phyloP scores from a whole-genome alignment of 2,797 vertebrate genomes.

The Cygnus olor region DNA sequence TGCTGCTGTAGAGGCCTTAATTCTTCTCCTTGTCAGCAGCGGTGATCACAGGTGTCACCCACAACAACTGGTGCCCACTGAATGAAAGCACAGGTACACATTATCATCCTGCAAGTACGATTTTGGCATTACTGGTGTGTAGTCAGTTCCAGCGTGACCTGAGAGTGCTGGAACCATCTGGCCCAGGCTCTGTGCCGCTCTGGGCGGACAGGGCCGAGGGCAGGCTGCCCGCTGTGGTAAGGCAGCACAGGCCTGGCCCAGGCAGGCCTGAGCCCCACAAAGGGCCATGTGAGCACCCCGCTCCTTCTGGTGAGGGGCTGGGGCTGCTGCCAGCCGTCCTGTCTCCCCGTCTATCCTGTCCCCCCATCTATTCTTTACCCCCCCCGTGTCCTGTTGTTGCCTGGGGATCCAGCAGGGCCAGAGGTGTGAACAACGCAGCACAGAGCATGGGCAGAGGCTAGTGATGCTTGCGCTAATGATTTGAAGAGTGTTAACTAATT shows the following conservation, averaged over 20 bases:
- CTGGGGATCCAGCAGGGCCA: fast-evolving
- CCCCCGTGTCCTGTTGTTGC: fast-evolving
- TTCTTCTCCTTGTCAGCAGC: neutral
- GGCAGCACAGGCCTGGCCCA: too few species aligned
- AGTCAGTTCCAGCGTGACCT: fast-evolving
- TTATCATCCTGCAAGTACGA: fast-evolving
- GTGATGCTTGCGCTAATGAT: neutral
- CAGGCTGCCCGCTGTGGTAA: fast-evolving
- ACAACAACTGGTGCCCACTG: fast-evolving
- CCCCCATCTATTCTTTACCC: fast-evolving
- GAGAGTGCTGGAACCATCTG: fast-evolving
- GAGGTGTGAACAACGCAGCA: neutral
- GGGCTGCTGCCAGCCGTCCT: fast-evolving
- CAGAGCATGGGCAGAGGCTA: neutral
- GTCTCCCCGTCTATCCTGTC: fast-evolving
- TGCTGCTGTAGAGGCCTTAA: fast-evolving
- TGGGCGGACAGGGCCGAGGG: too few species aligned
- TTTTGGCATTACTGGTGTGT: fast-evolving
- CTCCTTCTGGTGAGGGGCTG: too few species aligned
- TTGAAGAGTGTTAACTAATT: neutral
- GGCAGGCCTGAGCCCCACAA: fast-evolving
- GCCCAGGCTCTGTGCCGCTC: fast-evolving
- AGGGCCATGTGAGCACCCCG: too few species aligned
- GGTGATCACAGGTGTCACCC: fast-evolving
- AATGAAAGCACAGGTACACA: fast-evolving